These are phyloP conservation scores for Eretmocerus hayati DNA, from an alignment of 2,888 invertebrate species.

Conservation along the genomic window DNA sequence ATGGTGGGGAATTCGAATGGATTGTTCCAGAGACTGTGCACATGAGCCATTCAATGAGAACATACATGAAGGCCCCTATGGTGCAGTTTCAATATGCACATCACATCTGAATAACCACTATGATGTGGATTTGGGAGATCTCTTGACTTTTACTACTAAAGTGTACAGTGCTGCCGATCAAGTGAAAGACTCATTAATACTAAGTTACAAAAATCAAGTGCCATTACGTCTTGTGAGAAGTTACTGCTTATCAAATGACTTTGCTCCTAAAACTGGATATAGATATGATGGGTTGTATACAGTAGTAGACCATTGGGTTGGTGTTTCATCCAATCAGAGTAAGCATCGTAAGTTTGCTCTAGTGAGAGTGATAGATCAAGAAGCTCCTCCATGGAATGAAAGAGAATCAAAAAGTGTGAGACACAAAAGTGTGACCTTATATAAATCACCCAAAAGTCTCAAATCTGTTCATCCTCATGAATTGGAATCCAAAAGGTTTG, in stretches of 20 bases:
- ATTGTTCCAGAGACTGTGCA: constrained; percentile 39
- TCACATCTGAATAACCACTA: constrained; percentile 28
- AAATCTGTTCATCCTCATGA: constrained; percentile 6
- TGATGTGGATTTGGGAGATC: constrained; percentile 39
- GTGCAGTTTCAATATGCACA: constrained; percentile 39
- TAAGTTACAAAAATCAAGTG: constrained; percentile 35
- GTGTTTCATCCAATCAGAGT: constrained; percentile 24
- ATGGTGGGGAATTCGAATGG: constrained; percentile 45
- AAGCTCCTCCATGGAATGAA: constrained; percentile 28
- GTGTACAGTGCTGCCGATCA: constrained; percentile 21
- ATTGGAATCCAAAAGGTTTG: constrained; percentile 12
- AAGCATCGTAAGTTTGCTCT: constrained; percentile 38
- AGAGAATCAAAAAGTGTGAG: background rate
- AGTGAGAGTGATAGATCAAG: constrained; percentile 32
- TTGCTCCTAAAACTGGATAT: constrained; percentile 41
- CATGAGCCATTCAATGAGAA: constrained; percentile 37
- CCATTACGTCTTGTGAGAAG: constrained; percentile 40
- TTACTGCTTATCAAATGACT: constrained; percentile 36
- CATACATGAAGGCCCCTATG: constrained; percentile 36
- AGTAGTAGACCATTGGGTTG: constrained; percentile 37
- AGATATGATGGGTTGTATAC: constrained; percentile 41
- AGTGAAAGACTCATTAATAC: constrained; percentile 30
- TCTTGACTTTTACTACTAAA: constrained; percentile 36
- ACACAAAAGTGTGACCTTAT: constrained; percentile 3
- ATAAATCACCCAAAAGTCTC: constrained; percentile 17